phyloP scores from a whole-genome alignment of 2,888 invertebrate species.

The Pheosia gnoma region DNA sequence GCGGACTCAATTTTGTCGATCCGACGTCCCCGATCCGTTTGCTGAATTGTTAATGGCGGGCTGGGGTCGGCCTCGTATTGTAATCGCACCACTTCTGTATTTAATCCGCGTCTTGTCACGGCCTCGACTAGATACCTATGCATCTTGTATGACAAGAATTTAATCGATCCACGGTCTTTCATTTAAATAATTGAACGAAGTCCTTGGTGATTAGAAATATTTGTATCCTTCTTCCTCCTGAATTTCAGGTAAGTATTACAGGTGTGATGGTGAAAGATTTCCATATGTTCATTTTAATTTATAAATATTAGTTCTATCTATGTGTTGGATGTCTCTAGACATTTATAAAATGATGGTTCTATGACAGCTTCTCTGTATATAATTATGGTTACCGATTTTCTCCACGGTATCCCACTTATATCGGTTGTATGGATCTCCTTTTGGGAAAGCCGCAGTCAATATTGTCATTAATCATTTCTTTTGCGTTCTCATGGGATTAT shows the following conservation, averaged over 20 bases:
- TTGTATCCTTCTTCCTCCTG: background rate
- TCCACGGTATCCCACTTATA: background rate
- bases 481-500: background rate
- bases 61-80: conserved; percentile 62
- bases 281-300: too few species aligned
- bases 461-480: conserved; percentile 7
- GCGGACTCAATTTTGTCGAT: conserved; percentile 79
- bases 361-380: too few species aligned
- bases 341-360: too few species aligned
- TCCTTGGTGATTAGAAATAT: background rate
- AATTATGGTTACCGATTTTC: too few species aligned
- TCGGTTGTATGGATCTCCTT: background rate
- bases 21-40: conserved; percentile 80
- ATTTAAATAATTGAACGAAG: background rate
- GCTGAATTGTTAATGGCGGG: conserved; percentile 78
- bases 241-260: background rate
- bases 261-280: too few species aligned
- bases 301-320: too few species aligned
- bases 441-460: conserved; percentile 3
- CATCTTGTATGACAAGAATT: conserved; percentile 57
- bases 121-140: conserved; percentile 41
- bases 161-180: conserved; percentile 51
- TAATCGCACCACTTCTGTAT: conserved; percentile 72
- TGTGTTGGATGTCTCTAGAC: too few species aligned
- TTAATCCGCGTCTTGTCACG: conserved; percentile 68